phyloP scores from a whole-genome alignment of 2,797 vertebrate species.

The Choloepus didactylus region DNA sequence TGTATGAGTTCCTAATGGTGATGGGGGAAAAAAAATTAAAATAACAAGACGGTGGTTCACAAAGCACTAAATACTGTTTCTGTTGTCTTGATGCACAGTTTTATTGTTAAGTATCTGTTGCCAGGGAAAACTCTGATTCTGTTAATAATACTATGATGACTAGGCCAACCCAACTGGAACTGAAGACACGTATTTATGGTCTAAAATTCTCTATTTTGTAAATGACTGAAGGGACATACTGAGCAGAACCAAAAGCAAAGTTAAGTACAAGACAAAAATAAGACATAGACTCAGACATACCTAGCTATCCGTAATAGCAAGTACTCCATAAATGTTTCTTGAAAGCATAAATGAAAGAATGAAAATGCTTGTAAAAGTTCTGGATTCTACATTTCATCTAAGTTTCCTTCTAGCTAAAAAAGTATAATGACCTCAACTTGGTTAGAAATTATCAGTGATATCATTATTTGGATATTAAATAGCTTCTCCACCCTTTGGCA shows the following conservation, averaged over 20 bases:
- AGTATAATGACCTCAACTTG: conserved; percentile 50
- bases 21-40: conserved; percentile 12
- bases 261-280: conserved; percentile 52
- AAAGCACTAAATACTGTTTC: conserved; percentile 1
- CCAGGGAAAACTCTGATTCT: neutral
- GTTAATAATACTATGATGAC: conserved; percentile 28
- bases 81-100: neutral
- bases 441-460: conserved; percentile 68
- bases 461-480: conserved; percentile 70
- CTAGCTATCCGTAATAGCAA: neutral
- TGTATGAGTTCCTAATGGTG: conserved; percentile 23
- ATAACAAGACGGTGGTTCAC: neutral
- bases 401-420: conserved; percentile 47
- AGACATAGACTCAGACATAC: conserved; percentile 27
- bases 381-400: neutral
- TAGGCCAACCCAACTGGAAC: conserved; percentile 49
- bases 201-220: conserved; percentile 60
- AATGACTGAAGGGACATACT: neutral
- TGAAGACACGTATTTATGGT: conserved; percentile 32
- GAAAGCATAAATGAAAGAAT: conserved; percentile 40
- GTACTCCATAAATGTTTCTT: neutral
- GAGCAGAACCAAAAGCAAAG: conserved; percentile 51
- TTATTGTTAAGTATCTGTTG: conserved; percentile 40
- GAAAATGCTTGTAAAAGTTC: neutral
- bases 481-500: conserved; percentile 43